Evolutionary conservation across 2,113 vertebrate species (phyloP).

Genomic region (Lepidothrix coronata): DNA sequence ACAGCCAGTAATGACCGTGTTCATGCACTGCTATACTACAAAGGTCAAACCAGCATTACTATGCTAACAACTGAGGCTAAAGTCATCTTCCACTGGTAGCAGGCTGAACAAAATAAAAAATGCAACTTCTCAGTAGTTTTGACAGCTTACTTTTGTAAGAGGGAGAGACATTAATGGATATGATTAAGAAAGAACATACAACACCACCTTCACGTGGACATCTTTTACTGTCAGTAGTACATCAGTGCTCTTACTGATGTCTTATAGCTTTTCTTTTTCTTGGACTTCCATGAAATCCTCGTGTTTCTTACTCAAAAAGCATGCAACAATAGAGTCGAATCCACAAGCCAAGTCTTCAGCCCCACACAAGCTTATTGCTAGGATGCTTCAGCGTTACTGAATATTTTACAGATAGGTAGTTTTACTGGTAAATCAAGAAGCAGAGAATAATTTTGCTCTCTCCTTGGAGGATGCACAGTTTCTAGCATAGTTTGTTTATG

Average conservation of each 20-base stretch:
- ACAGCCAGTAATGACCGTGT: background rate
- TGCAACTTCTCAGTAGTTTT: background rate
- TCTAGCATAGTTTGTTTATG: background rate
- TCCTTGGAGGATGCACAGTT: background rate
- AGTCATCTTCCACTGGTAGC: background rate
- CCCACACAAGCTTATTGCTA: background rate
- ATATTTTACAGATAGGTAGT: background rate
- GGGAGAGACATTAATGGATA: background rate
- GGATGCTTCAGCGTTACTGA: background rate
- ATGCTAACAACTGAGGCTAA: background rate
- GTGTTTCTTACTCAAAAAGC: background rate
- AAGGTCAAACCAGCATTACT: background rate
- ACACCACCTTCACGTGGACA: background rate
- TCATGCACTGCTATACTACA: background rate
- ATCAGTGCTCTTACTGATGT: background rate
- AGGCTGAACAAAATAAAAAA: background rate
- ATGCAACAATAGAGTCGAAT: background rate
- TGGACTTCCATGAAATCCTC: background rate
- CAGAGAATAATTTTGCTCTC: background rate
- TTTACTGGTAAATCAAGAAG: background rate
- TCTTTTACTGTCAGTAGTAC: background rate
- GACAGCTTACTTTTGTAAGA: background rate
- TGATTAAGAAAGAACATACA: background rate
- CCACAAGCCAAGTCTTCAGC: background rate
- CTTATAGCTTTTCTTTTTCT: background rate